phyloP scores from a whole-genome alignment of 2,797 vertebrate genomes.

The Harpagifer antarcticus region DNA sequence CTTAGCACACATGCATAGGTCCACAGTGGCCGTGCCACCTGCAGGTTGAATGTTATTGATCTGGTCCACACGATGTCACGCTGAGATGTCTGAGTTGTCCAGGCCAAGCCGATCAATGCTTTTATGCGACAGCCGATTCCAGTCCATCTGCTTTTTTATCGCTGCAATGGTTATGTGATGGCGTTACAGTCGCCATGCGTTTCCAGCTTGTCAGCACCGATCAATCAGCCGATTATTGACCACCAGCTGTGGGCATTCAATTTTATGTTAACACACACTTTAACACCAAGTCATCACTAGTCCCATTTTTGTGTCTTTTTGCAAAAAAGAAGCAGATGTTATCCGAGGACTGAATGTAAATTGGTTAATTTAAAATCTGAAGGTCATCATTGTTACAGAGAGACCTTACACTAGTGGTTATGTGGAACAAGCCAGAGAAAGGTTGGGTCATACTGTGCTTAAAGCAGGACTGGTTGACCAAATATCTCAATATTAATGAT shows the following conservation, averaged over 20 bases:
- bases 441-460: conserved; percentile 4
- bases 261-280: conserved; percentile 22
- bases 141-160: conserved; percentile 39
- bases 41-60: conserved; percentile 59
- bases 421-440: not conserved
- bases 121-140: conserved; percentile 47
- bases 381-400: conserved; percentile 2
- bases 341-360: not conserved
- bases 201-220: conserved; percentile 48
- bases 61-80: conserved; percentile 31
- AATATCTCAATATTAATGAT: too few species aligned
- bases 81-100: conserved; percentile 49
- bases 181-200: conserved; percentile 14
- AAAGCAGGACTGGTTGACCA: not conserved
- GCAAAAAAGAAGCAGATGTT: not conserved
- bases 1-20: not conserved
- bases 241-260: conserved; percentile 27
- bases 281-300: conserved; percentile 3
- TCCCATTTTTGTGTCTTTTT: not conserved
- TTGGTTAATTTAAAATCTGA: conserved; percentile 1
- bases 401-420: not conserved
- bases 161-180: conserved; percentile 17
- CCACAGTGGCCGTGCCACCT: conserved; percentile 16
- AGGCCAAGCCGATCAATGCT: conserved; percentile 61
- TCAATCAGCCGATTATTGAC: conserved; percentile 53